Evolutionary conservation across 1,140 invertebrate species (phyloP), one percentile per base, ranked within the genome.

Genomic region (Mercenaria mercenaria): DNA sequence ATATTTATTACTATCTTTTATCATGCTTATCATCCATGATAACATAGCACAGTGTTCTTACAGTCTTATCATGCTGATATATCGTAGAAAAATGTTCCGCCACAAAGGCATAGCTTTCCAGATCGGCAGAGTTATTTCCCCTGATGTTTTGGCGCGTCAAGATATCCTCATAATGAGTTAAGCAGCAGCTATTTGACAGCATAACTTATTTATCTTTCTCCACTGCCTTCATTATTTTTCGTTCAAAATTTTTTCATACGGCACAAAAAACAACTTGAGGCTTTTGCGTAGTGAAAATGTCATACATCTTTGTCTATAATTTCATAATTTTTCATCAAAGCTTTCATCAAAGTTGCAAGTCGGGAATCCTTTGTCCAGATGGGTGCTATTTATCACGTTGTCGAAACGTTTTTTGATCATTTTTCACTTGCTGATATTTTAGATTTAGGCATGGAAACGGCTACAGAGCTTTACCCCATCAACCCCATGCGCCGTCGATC

Each of bases 151-250:
- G 41, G 37, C 34, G 32, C 77, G 77, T 80, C 86, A 88, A 88
- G 86, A 77, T 80, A 88, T 80, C 76, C 77, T 34, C 39, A 69
- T 88, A 79, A 88, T 88, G 39, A 56, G 26, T 88, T 72, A 34
- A 34, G 15, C 86, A 88, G 86, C 43, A 23, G 8, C 3, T 41
- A 50, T 64, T 88, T 88, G 86, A 88, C 76, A 88, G 76, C 59
- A 47, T 88, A 64, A 50, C 86, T 80, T 88, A 88, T 88, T 88
- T 88, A 88, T 88, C 86, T 64, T 61, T 69, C 50, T 81, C 76
- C 26, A 23, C 37, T 67, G 52, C 76, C 72, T 81, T 88, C 86
- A 88, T 88, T 88, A 88, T 88, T 88, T 80, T 41, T 72, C 86
- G 64, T 50, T 88, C 77, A 88, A 88, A 80, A 81, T 88, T 88